phyloP scores from a whole-genome alignment of 2,888 invertebrate species.

The Argyra leucocephala region DNA sequence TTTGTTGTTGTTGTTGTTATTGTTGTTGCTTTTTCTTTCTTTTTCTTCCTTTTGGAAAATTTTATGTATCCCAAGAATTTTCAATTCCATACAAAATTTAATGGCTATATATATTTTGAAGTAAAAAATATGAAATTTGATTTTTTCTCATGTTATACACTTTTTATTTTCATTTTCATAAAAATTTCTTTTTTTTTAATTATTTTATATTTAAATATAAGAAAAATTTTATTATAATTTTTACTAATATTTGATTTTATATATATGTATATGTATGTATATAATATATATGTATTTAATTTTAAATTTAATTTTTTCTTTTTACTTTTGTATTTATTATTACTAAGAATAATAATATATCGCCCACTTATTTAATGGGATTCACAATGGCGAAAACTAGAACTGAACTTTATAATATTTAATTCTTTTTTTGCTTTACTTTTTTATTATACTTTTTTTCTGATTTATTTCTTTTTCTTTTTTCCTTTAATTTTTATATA shows the following conservation, averaged over 20 bases:
- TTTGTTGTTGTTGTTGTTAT: too few relatives aligned
- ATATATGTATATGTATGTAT: not conserved
- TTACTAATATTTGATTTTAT: not conserved
- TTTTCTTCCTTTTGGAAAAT: not conserved
- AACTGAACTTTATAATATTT: not conserved
- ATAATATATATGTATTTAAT: not conserved
- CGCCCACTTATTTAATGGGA: not conserved
- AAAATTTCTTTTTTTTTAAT: not conserved
- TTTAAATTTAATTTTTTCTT: too few relatives aligned
- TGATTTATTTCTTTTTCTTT: not conserved
- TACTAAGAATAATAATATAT: too few relatives aligned
- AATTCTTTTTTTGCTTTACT: not conserved
- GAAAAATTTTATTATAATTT: not conserved
- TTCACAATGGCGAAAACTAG: conserved; percentile 4
- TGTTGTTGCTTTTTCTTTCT: too few relatives aligned
- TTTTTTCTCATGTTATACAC: too few relatives aligned
- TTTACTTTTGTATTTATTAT: too few relatives aligned
- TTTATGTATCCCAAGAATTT: not conserved
- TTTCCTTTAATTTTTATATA: not conserved
- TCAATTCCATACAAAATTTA: too few relatives aligned
- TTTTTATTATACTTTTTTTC: not conserved
- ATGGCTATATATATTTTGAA: too few relatives aligned
- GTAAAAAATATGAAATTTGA: too few relatives aligned
- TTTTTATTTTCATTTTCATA: too few relatives aligned
- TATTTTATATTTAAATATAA: not conserved